phyloP scores from a whole-genome alignment of 92 coral and sea anemone species.

The Zoanthus sociatus region DNA sequence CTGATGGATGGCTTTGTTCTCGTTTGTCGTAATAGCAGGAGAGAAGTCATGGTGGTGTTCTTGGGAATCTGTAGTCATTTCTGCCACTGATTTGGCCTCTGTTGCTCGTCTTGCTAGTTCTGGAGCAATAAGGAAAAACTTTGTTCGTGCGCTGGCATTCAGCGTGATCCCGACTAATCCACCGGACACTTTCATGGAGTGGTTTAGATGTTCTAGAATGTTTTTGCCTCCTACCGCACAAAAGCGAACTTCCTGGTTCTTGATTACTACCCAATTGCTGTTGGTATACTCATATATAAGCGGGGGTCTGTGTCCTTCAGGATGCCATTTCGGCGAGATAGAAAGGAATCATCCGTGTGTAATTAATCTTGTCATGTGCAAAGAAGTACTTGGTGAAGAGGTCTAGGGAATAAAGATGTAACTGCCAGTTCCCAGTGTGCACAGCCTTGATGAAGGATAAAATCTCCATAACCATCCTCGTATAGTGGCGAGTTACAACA shows the following conservation, averaged over 20 bases:
- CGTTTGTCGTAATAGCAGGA: too few relatives aligned
- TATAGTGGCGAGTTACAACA: conserved; percentile 5
- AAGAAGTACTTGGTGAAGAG: too few relatives aligned
- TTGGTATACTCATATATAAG: conserved; percentile 6
- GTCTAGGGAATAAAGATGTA: too few relatives aligned
- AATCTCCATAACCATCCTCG: conserved; percentile 72
- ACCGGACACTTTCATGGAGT: too few relatives aligned
- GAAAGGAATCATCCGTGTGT: neutral
- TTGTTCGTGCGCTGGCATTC: conserved; percentile 31
- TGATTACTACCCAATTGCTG: conserved; percentile 20
- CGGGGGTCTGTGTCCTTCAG: neutral
- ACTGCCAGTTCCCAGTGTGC: conserved; percentile 12
- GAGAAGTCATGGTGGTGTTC: too few relatives aligned
- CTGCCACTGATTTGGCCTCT: conserved; percentile 72
- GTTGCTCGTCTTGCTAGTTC: conserved; percentile 62
- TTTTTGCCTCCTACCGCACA: conserved; percentile 70
- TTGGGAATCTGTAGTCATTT: too few relatives aligned
- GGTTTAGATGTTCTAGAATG: conserved; percentile 37
- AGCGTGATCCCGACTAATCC: neutral
- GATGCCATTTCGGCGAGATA: conserved; percentile 54
- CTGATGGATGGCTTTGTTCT: too few relatives aligned
- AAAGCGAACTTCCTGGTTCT: conserved; percentile 37
- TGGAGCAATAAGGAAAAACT: conserved; percentile 66
- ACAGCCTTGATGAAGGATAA: conserved; percentile 2
- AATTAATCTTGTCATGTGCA: neutral